Evolutionary conservation across 1,140 invertebrate species (phyloP).

Genomic region (Nomia melanderi): DNA sequence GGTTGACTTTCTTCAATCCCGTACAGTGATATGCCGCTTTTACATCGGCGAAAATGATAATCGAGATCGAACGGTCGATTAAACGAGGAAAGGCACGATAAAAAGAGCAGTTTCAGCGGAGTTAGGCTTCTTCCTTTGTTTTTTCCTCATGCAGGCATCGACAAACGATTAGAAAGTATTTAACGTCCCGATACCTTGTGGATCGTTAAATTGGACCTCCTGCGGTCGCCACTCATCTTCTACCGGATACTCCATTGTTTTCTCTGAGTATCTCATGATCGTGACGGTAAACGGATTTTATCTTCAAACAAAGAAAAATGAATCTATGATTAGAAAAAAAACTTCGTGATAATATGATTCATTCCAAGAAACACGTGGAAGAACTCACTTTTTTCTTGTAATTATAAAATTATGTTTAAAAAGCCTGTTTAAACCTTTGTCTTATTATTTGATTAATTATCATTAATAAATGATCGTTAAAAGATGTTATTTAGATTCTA

Average conservation of each 20-base stretch:
- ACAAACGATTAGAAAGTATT: constrained; percentile 61
- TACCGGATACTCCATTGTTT: constrained; percentile 60
- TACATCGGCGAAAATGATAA: constrained; percentile 45
- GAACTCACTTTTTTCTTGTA: neutral
- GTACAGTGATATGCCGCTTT: constrained; percentile 44
- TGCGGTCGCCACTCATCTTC: constrained; percentile 42
- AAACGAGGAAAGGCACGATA: constrained; percentile 7
- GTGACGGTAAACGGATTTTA: neutral
- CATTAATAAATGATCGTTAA: too few relatives aligned
- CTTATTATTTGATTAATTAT: too few relatives aligned
- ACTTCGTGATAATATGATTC: neutral
- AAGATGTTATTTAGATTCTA: too few relatives aligned
- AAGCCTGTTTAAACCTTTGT: too few relatives aligned
- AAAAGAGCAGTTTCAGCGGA: constrained; percentile 30
- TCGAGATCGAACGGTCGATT: constrained; percentile 43
- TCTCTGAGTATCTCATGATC: constrained; percentile 34
- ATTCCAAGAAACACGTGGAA: neutral
- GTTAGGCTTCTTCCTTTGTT: neutral
- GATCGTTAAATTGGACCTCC: constrained; percentile 52
- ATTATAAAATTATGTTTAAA: too few relatives aligned
- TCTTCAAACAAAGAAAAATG: constrained; percentile 13
- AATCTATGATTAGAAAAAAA: neutral
- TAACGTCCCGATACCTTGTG: constrained; percentile 41
- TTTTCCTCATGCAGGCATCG: constrained; percentile 32
- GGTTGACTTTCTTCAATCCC: constrained; percentile 33